Conservation (phyloP, 1,140 invertebrate species). For the Zaprionus inermis region DNA sequence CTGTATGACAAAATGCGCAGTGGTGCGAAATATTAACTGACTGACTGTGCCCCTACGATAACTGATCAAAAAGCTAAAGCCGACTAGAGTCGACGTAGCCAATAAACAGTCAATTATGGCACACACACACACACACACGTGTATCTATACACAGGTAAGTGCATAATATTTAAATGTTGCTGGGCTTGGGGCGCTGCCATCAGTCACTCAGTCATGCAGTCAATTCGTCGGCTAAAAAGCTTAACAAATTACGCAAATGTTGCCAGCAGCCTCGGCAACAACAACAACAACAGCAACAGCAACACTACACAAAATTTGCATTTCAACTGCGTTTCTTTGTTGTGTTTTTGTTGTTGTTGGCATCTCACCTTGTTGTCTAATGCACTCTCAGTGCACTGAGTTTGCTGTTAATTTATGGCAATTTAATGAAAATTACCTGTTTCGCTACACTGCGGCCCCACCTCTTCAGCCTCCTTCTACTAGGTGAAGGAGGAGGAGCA, state of each 20-base stretch:
- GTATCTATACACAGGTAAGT: slow-evolving; percentile 32
- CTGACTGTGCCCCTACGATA: slow-evolving; percentile 47
- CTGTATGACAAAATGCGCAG: slow-evolving; percentile 63
- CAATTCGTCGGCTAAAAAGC: slow-evolving; percentile 44
- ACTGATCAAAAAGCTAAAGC: slow-evolving; percentile 76
- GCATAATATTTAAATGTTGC: slow-evolving; percentile 71
- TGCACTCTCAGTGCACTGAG: slow-evolving; percentile 32
- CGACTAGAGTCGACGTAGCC: slow-evolving; percentile 64
- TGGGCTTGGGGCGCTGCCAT: slow-evolving; percentile 54
- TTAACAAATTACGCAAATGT: slow-evolving; percentile 72
- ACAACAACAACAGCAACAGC: slow-evolving; percentile 32
- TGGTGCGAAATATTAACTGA: slow-evolving; percentile 60
- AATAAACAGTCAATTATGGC: slow-evolving; percentile 80
- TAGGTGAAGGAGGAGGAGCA: not conserved
- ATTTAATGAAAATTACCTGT: slow-evolving; percentile 70
- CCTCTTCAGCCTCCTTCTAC: slow-evolving; percentile 18
- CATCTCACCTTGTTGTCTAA: slow-evolving; percentile 70
- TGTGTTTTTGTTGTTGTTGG: slow-evolving; percentile 47
- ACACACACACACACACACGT: not conserved
- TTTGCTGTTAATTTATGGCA: slow-evolving; percentile 72
- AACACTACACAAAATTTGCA: slow-evolving; percentile 45
- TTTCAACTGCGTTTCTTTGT: slow-evolving; percentile 36
- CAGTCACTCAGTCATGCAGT: slow-evolving; percentile 50
- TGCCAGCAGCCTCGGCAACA: slow-evolving; percentile 56
- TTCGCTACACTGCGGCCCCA: slow-evolving; percentile 12